These are phyloP conservation scores for Semnornis frantzii DNA, from an alignment of 2,113 vertebrate genomes.

Conservation along the genomic window DNA sequence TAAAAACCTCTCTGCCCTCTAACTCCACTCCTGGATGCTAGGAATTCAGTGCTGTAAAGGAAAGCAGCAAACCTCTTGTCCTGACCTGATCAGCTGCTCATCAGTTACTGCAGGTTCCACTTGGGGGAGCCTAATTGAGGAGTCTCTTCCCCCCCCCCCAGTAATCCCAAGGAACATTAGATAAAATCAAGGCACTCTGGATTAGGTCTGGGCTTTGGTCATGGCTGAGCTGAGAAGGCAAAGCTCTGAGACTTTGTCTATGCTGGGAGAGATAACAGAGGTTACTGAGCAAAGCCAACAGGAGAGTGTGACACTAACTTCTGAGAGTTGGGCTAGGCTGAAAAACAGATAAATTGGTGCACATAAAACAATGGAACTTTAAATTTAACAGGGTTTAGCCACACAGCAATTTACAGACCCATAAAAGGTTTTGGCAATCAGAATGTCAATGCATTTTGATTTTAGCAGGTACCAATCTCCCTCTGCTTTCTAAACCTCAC, in stretches of 20 bases:
- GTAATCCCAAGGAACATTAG: background rate
- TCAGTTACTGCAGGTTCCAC: background rate
- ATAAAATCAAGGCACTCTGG: constrained; percentile 37
- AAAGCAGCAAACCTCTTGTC: background rate
- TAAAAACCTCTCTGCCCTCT: background rate
- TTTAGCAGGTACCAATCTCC: background rate
- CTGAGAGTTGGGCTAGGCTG: background rate
- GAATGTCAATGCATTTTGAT: background rate
- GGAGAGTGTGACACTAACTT: background rate
- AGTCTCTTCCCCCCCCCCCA: background rate
- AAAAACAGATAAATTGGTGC: background rate
- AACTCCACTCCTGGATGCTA: background rate
- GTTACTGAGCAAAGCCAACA: background rate
- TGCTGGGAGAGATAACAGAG: background rate
- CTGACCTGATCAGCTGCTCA: background rate
- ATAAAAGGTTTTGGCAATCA: background rate
- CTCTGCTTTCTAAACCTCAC: background rate
- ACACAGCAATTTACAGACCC: background rate
- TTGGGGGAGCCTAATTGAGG: background rate
- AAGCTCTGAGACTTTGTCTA: background rate
- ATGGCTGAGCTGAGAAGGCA: background rate
- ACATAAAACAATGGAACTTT: background rate
- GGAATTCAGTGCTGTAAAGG: background rate
- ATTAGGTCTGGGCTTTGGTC: constrained; percentile 28
- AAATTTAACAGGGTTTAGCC: background rate